Evolutionary conservation across 2,888 invertebrate species (phyloP).

Genomic region (Cenopis cana): DNA sequence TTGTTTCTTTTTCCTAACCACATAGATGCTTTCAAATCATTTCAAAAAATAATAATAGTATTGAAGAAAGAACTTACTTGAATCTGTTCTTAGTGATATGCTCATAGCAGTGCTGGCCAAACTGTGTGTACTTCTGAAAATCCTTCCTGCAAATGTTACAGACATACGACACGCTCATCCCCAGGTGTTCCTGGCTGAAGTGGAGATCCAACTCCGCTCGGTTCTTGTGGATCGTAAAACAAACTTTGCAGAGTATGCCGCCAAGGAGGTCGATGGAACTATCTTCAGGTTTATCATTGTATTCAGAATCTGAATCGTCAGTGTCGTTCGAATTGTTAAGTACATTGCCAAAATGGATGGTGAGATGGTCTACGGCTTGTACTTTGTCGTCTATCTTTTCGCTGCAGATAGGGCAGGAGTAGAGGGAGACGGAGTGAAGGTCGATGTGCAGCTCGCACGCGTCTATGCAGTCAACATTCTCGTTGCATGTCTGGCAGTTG

Average conservation of each 20-base stretch:
- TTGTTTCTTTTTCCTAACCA: too few species aligned
- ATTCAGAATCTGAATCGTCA: conserved; percentile 53
- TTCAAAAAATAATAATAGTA: too few species aligned
- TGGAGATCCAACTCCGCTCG: conserved; percentile 83
- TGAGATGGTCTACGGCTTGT: conserved; percentile 65
- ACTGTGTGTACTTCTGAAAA: conserved; percentile 81
- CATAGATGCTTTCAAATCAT: too few species aligned
- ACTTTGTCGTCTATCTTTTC: conserved; percentile 59
- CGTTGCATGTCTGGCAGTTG: conserved; percentile 64
- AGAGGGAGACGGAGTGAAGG: conserved; percentile 63
- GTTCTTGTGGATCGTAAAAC: conserved; percentile 78
- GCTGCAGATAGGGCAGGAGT: conserved; percentile 73
- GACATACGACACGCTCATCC: conserved; percentile 74
- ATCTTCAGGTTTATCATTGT: conserved; percentile 70
- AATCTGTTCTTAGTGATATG: conserved; percentile 75
- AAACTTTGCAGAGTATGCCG: conserved; percentile 83
- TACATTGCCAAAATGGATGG: conserved; percentile 66
- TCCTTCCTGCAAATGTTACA: conserved; percentile 85
- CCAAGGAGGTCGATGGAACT: conserved; percentile 73
- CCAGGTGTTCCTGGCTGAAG: conserved; percentile 73
- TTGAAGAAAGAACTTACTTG: conserved; percentile 62
- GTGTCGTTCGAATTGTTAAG: conserved; percentile 48
- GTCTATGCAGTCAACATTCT: conserved; percentile 60
- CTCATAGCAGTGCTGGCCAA: conserved; percentile 84
- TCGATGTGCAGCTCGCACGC: conserved; percentile 71